phyloP scores from a whole-genome alignment of 37 sponge, comb jelly and placozoan species.

The Petrosia ficiformis region DNA sequence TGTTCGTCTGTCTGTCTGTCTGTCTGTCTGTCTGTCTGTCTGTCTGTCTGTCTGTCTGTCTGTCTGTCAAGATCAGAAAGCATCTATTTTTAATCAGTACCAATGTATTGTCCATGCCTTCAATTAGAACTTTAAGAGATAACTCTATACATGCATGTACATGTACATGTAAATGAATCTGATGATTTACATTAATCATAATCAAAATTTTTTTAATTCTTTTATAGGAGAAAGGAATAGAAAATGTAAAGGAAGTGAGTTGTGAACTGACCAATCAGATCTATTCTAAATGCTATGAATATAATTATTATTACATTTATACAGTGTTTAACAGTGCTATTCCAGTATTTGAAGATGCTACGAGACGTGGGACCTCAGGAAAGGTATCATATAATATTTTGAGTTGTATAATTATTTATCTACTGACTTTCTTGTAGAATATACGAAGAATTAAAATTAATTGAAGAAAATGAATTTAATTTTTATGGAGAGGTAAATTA shows the following conservation, averaged over 20 bases:
- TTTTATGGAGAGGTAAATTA: constrained; percentile 41
- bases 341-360: constrained; percentile 52
- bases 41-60: constrained; percentile 31
- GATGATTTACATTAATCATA: too few species aligned
- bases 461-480: constrained; percentile 53
- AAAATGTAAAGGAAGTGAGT: too few species aligned
- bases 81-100: constrained; percentile 25
- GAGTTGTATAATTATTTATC: background rate
- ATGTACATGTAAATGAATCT: too few species aligned
- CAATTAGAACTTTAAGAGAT: too few species aligned
- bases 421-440: constrained; percentile 16
- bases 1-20: too few species aligned
- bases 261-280: too few species aligned
- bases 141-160: too few species aligned
- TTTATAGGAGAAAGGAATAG: too few species aligned
- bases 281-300: background rate
- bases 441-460: constrained; percentile 35
- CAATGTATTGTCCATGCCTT: constrained; percentile 48
- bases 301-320: background rate
- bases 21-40: background rate
- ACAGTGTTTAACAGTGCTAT: constrained; percentile 50
- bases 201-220: too few species aligned
- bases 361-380: constrained; percentile 31
- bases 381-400: constrained; percentile 47
- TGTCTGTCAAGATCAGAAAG: constrained; percentile 27